A percentile compares a stretch with the other conserved stretches of the same genome.
These are phyloP conservation scores for Vulpes vulpes DNA, from an alignment of 2,113 vertebrate genomes.

Conservation along the genomic window DNA sequence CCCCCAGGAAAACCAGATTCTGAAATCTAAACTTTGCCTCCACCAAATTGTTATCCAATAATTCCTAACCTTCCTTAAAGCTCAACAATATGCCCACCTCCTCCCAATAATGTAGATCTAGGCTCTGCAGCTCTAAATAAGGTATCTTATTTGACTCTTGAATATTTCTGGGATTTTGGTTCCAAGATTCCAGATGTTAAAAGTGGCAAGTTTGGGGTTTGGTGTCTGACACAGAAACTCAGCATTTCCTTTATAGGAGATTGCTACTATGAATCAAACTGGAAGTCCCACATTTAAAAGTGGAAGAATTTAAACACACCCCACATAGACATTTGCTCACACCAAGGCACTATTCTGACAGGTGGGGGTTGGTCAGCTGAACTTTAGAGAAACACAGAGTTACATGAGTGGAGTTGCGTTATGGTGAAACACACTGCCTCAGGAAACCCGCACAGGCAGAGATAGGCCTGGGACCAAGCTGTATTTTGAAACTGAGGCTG, in stretches of 20 bases:
- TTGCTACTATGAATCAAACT: background rate
- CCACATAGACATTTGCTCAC: background rate
- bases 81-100: background rate
- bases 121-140: slow-evolving; percentile 40
- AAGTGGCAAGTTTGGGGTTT: slow-evolving; percentile 54
- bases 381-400: slow-evolving; percentile 65
- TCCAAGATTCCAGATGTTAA: slow-evolving; percentile 58
- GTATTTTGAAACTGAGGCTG: slow-evolving; percentile 67
- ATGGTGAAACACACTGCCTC: slow-evolving; percentile 73
- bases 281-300: background rate
- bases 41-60: background rate
- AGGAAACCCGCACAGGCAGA: slow-evolving; percentile 69
- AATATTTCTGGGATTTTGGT: slow-evolving; percentile 55
- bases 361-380: background rate
- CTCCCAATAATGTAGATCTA: background rate
- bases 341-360: background rate
- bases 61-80: background rate
- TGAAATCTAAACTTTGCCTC: background rate
- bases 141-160: background rate
- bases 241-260: slow-evolving; percentile 62
- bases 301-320: slow-evolving; percentile 5
- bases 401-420: slow-evolving; percentile 15
- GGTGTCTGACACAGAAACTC: background rate
- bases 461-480: slow-evolving; percentile 61
- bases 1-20: background rate